phyloP scores from a whole-genome alignment of 1,140 invertebrate species.

The Diorhabda sublineata region DNA sequence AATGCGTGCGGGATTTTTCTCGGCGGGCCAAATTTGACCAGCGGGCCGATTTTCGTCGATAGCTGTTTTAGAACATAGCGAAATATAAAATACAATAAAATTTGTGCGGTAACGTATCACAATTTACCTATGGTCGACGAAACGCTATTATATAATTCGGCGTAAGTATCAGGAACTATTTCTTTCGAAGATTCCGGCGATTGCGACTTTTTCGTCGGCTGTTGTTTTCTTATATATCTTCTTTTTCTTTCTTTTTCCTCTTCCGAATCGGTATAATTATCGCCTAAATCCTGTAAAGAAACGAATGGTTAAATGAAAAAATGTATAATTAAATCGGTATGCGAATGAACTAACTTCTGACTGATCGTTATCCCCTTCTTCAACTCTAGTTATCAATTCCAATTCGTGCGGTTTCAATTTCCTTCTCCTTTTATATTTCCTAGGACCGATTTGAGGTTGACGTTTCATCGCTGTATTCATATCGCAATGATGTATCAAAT shows the following conservation, averaged over 20 bases:
- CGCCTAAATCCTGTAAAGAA: conserved; percentile 10
- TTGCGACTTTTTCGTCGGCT: conserved; percentile 43
- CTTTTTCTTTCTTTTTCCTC: conserved; percentile 45
- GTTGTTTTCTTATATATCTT: conserved; percentile 39
- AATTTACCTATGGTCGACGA: conserved; percentile 48
- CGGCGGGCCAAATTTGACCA: too few species aligned
- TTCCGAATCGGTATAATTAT: conserved; percentile 49
- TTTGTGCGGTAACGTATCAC: not conserved
- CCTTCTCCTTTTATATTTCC: conserved; percentile 74
- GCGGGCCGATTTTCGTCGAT: too few species aligned
- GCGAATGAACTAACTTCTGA: conserved; percentile 18
- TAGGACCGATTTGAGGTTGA: conserved; percentile 68
- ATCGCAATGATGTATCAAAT: conserved; percentile 78
- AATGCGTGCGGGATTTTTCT: too few species aligned
- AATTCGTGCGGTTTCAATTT: conserved; percentile 65
- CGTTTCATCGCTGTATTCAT: conserved; percentile 74
- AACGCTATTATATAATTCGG: conserved; percentile 47
- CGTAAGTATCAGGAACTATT: conserved; percentile 21
- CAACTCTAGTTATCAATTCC: conserved; percentile 43
- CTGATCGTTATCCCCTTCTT: conserved; percentile 20
- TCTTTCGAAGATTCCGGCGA: conserved; percentile 33
- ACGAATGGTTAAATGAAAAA: not conserved
- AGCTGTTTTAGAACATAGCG: too few species aligned
- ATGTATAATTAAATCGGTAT: not conserved
- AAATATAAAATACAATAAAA: too few species aligned